Evolutionary conservation across 2,797 vertebrate genomes (phyloP), one percentile per base, ranked within the genome.

Genomic region (Pelochelys cantorii): DNA sequence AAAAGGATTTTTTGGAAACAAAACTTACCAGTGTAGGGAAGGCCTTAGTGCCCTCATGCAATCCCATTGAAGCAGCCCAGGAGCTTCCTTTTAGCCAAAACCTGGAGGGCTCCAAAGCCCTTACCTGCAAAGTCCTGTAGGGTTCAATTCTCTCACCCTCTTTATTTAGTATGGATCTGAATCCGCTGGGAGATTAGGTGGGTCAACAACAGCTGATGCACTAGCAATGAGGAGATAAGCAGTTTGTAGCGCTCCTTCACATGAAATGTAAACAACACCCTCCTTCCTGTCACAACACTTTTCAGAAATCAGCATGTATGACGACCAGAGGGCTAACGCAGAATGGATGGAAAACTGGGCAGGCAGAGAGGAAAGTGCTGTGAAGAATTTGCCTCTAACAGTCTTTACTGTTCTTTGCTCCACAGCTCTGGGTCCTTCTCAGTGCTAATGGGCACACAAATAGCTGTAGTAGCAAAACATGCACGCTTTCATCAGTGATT

Each of bases 61-160:
- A 42, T 25, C 71, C 23, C 37, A 34, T 18, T 48, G 27, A 75
- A 42, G 37, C 27, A 37, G 37, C 37, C 12, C 71, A 57, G 59
- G 56, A 84, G 87, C 48, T 93, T 80, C 56, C n/a, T 91, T 89
- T 83, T 86, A 91, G 37, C 27, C 77, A 93, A 68, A 86, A 75
- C 37, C 11, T 48, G 37, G 62, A 68, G n/a, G 7, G 62, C 31
- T 68, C 31, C 15, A n/a, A 68, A 68, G 14, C 4, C 13, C 13
- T 79, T 14, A 56, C 90, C 91, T 90, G 3, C 55, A 87, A 48
- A 86, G n/a, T 54, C n/a, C 90, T 86, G 88, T 88, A 87, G 22
- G 0, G 91, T 88, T 85, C 25, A 13, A 13, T 79, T 92, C 1
- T 60, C 59, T 25, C 37, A 75, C 37, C 37, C 23, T 42, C 20